These are phyloP conservation scores for Mylabris phalerata DNA, from an alignment of 1,140 invertebrate species.

Conservation along the genomic window DNA sequence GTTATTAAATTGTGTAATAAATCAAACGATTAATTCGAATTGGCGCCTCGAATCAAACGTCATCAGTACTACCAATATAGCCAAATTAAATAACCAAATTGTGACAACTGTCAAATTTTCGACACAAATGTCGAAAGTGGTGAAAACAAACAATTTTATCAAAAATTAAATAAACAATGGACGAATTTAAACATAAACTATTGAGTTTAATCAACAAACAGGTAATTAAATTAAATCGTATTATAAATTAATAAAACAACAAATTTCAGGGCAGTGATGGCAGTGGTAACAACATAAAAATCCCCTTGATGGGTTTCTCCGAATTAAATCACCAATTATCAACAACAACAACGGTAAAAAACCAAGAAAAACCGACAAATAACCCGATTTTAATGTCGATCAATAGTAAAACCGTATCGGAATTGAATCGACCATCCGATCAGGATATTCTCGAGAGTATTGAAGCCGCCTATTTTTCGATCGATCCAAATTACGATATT, in stretches of 20 bases:
- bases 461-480: conserved; percentile 59
- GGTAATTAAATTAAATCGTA: conserved; percentile 29
- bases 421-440: conserved; percentile 54
- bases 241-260: background rate
- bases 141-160: too few relatives aligned
- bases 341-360: conserved; percentile 24
- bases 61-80: too few relatives aligned
- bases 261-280: conserved; percentile 2
- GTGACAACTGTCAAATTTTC: too few relatives aligned
- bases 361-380: too few relatives aligned
- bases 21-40: too few relatives aligned
- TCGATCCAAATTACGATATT: conserved; percentile 55
- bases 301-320: conserved; percentile 50
- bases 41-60: too few relatives aligned
- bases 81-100: too few relatives aligned
- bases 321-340: conserved; percentile 43
- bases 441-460: conserved; percentile 68
- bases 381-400: conserved; percentile 22
- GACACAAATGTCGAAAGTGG: too few relatives aligned
- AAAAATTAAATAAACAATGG: conserved; percentile 37
- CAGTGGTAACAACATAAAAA: conserved; percentile 41
- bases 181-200: conserved; percentile 49
- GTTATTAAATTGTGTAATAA: too few relatives aligned
- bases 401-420: conserved; percentile 39
- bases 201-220: conserved; percentile 49